phyloP scores from a whole-genome alignment of 2,888 invertebrate species.

The Eilema caniola region DNA sequence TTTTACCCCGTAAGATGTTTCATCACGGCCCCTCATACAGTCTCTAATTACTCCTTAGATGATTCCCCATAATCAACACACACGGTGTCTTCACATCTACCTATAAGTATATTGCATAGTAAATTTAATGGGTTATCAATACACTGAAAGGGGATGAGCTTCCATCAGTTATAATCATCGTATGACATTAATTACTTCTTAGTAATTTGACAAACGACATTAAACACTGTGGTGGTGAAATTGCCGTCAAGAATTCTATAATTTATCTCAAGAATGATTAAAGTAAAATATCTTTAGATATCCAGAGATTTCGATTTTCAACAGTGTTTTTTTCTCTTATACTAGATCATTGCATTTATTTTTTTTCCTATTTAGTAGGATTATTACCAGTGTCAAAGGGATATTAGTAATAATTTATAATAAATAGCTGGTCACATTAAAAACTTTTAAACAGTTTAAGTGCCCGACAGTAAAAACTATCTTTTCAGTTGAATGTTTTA shows the following conservation, averaged over 20 bases:
- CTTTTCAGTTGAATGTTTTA: conserved; percentile 41
- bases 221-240: background rate
- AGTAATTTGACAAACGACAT: conserved; percentile 37
- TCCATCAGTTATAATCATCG: conserved; percentile 49
- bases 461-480: conserved; percentile 15
- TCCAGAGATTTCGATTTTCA: background rate
- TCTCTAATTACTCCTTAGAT: conserved; percentile 57
- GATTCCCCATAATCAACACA: conserved; percentile 47
- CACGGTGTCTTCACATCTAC: conserved; percentile 33
- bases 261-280: background rate
- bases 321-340: background rate
- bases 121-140: conserved; percentile 42
- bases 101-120: conserved; percentile 15
- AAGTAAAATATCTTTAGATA: background rate
- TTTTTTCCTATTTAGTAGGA: background rate
- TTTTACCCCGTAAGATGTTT: conserved; percentile 41
- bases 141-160: conserved; percentile 48
- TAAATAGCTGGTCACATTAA: conserved; percentile 14
- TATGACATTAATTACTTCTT: conserved; percentile 57
- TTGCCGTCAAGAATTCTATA: background rate
- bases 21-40: conserved; percentile 38
- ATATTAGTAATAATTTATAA: background rate
- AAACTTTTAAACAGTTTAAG: conserved; percentile 5
- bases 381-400: too few relatives aligned
- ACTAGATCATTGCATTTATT: background rate